Evolutionary conservation across 1,140 invertebrate genomes (phyloP).

Genomic region (Drosophila ananassae): DNA sequence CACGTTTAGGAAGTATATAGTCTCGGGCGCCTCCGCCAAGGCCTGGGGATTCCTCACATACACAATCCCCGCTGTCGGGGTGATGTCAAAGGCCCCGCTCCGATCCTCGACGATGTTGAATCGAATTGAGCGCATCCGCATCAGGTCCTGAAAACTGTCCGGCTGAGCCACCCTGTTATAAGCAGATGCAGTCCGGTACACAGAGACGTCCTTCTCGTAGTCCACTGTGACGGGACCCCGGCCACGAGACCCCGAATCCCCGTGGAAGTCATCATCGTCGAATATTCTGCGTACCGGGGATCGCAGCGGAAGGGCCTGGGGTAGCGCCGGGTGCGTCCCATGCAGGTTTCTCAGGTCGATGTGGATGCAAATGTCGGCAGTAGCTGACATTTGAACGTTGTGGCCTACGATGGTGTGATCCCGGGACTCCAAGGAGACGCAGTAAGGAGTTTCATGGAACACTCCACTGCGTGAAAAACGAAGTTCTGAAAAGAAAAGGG

Average conservation of each 20-base stretch:
- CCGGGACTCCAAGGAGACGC: constrained; percentile 63
- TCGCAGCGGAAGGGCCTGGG: constrained; percentile 54
- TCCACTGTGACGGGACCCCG: constrained; percentile 24
- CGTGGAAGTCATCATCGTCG: constrained; percentile 38
- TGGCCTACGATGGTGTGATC: constrained; percentile 57
- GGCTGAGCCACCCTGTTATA: constrained; percentile 84
- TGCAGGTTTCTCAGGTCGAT: constrained; percentile 63
- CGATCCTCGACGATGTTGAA: constrained; percentile 68
- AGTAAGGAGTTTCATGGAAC: constrained; percentile 64
- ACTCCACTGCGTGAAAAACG: constrained; percentile 64
- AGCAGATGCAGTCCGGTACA: constrained; percentile 80
- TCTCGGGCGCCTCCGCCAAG: constrained; percentile 76
- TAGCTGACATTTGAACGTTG: constrained; percentile 43
- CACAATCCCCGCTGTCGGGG: constrained; percentile 85
- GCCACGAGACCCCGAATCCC: neutral
- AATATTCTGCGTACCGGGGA: constrained; percentile 57
- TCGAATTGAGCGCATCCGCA: constrained; percentile 49
- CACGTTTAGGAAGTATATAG: constrained; percentile 83
- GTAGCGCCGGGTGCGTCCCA: constrained; percentile 51
- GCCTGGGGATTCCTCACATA: constrained; percentile 85
- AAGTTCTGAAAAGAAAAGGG: constrained; percentile 56
- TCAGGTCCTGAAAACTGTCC: constrained; percentile 52
- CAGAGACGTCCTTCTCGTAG: constrained; percentile 76
- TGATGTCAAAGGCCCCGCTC: constrained; percentile 85
- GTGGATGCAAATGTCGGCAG: constrained; percentile 66